Percentiles rank a stretch among this genome's conserved stretches.
These are phyloP conservation scores for Ectropis crepuscularia DNA, from an alignment of 2,888 invertebrate species.

Conservation along the genomic window DNA sequence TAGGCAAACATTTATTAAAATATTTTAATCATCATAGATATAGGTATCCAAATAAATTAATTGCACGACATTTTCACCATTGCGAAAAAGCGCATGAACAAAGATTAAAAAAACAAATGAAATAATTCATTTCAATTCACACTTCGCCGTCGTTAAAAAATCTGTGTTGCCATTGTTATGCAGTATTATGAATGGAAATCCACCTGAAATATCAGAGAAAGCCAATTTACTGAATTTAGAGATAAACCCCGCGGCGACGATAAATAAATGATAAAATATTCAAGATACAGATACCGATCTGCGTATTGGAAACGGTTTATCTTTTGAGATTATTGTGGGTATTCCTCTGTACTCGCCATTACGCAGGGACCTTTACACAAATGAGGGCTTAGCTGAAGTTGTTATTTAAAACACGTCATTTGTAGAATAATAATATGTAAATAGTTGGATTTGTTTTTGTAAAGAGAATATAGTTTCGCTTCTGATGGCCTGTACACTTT, in stretches of 20 bases:
- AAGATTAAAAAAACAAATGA: too few relatives aligned
- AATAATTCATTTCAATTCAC: too few relatives aligned
- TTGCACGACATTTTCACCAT: too few relatives aligned
- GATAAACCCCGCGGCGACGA: conserved; percentile 25
- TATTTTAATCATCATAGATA: too few relatives aligned
- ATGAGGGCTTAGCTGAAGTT: background rate
- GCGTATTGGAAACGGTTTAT: conserved; percentile 23
- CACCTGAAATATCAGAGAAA: conserved; percentile 26
- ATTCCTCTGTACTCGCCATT: conserved; percentile 7
- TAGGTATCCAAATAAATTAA: too few relatives aligned
- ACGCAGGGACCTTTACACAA: conserved; percentile 16
- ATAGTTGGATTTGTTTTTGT: background rate
- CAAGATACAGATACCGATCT: conserved; percentile 25
- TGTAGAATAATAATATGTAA: background rate
- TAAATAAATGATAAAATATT: conserved; percentile 35
- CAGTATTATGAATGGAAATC: background rate
- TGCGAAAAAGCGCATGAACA: too few relatives aligned
- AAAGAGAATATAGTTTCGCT: too few relatives aligned
- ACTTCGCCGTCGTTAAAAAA: too few relatives aligned
- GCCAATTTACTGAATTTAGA: conserved; percentile 29
- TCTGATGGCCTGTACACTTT: too few relatives aligned
- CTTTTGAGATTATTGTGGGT: conserved; percentile 19
- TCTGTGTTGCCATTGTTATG: too few relatives aligned
- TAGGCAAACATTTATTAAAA: too few relatives aligned
- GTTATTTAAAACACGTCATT: background rate